Percentiles rank a stretch among this genome's conserved stretches.
phyloP scores from a whole-genome alignment of 53 echinoderm and acorn worm genomes.

The Luidia sarsii region DNA sequence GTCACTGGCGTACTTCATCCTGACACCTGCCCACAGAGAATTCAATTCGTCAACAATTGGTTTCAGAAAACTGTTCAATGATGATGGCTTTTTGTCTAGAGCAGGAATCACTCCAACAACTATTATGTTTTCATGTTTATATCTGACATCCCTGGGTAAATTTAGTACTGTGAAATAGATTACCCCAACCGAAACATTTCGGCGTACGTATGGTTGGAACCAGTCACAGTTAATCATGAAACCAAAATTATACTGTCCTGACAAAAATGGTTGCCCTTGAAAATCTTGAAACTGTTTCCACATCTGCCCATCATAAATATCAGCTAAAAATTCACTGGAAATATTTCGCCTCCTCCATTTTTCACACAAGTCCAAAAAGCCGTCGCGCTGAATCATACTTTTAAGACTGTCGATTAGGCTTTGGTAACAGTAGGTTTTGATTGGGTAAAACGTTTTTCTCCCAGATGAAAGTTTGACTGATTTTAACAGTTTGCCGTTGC shows the following conservation, averaged over 20 bases:
- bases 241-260: slow-evolving; percentile 14
- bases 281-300: slow-evolving; percentile 29
- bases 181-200: slow-evolving; percentile 33
- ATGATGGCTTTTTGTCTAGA: slow-evolving; percentile 22
- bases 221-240: slow-evolving; percentile 47
- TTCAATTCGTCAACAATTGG: slow-evolving; percentile 42
- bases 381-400: slow-evolving; percentile 17
- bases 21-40: slow-evolving; percentile 13
- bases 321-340: slow-evolving; percentile 16
- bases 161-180: slow-evolving; percentile 33
- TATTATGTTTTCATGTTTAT: slow-evolving; percentile 30
- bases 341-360: slow-evolving; percentile 15
- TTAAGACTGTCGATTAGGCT: slow-evolving; percentile 38
- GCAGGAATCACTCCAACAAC: slow-evolving; percentile 47
- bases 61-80: slow-evolving; percentile 25
- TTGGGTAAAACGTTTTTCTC: not conserved
- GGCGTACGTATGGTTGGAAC: slow-evolving; percentile 48
- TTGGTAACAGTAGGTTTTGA: slow-evolving; percentile 36
- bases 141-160: slow-evolving; percentile 25
- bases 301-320: slow-evolving; percentile 39
- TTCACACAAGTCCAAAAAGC: slow-evolving; percentile 24
- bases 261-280: not conserved
- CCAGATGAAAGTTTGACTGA: slow-evolving; percentile 27
- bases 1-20: not conserved
- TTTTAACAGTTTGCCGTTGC: slow-evolving; percentile 27